Percentiles rank a stretch among this genome's conserved stretches.
Evolutionary conservation across 2,113 vertebrate species (phyloP).

Genomic region (Erythrocercus mccallii): DNA sequence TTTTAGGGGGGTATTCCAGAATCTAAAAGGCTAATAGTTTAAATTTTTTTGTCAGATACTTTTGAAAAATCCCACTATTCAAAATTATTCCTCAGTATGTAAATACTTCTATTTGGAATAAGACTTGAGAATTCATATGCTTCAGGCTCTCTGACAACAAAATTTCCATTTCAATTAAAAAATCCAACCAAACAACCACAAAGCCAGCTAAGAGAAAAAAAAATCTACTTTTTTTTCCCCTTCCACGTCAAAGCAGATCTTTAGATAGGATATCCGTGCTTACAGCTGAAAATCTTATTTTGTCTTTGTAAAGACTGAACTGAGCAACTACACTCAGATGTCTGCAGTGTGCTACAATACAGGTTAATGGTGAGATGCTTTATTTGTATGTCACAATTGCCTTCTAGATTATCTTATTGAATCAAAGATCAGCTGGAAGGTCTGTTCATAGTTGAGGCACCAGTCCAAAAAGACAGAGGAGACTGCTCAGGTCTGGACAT

Average conservation of each 20-base stretch:
- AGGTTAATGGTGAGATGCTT: neutral
- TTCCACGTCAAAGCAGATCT: neutral
- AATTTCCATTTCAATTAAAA: constrained; percentile 7
- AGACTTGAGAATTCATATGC: neutral
- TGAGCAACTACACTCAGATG: neutral
- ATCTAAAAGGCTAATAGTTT: neutral
- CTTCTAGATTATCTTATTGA: neutral
- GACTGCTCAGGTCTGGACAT: neutral
- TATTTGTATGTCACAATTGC: neutral
- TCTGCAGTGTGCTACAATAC: neutral
- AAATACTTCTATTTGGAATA: neutral
- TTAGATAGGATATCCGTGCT: neutral
- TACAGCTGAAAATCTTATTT: neutral
- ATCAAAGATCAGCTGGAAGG: neutral
- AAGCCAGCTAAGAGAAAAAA: neutral
- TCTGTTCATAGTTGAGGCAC: neutral
- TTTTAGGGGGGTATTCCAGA: neutral
- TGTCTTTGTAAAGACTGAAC: neutral
- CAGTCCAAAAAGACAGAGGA: neutral
- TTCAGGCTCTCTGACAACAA: neutral
- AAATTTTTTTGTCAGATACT: neutral
- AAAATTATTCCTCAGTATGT: neutral
- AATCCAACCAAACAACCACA: neutral
- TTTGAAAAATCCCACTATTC: neutral
- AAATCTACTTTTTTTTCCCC: neutral